Evolutionary conservation across 2,797 vertebrate species (phyloP).

Genomic region (Chaetophractus vellerosus): DNA sequence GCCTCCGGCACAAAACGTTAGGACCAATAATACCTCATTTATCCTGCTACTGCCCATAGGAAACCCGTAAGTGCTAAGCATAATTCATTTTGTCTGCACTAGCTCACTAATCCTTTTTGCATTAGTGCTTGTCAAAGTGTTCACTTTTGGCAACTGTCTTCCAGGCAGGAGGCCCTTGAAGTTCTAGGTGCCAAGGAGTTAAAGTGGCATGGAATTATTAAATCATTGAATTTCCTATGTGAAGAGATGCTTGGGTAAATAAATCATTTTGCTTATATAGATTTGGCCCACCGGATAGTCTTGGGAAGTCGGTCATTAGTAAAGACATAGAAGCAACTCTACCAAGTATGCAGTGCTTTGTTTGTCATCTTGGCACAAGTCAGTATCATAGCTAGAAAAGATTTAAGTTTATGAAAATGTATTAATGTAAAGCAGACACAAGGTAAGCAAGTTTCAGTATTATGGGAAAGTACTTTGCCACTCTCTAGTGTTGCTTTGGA

Average conservation of each 20-base stretch:
- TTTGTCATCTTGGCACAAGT: constrained; percentile 67
- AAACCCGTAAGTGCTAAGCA: constrained; percentile 64
- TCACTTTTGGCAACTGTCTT: constrained; percentile 54
- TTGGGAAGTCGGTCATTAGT: constrained; percentile 71
- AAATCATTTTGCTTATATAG: constrained; percentile 72
- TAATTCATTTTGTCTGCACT: constrained; percentile 76
- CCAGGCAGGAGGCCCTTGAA: constrained; percentile 59
- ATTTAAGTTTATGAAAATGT: constrained; percentile 67
- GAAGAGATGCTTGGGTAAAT: constrained; percentile 67
- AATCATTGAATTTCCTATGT: constrained; percentile 68
- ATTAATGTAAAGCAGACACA: constrained; percentile 27
- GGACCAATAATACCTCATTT: constrained; percentile 70
- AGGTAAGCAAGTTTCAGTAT: constrained; percentile 9
- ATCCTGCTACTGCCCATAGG: constrained; percentile 57
- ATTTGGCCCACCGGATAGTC: constrained; percentile 60
- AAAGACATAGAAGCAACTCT: constrained; percentile 65
- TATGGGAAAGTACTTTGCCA: constrained; percentile 21
- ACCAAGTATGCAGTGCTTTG: constrained; percentile 60
- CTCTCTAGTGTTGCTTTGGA: constrained; percentile 29
- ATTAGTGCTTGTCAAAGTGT: constrained; percentile 46
- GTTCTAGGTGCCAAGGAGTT: constrained; percentile 72
- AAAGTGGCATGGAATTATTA: constrained; percentile 73
- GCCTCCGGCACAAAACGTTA: constrained; percentile 68
- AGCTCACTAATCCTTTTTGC: constrained; percentile 73
- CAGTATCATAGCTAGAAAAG: constrained; percentile 13